Conservation (phyloP, 2,888 invertebrate species). For the Tyria jacobaeae region DNA sequence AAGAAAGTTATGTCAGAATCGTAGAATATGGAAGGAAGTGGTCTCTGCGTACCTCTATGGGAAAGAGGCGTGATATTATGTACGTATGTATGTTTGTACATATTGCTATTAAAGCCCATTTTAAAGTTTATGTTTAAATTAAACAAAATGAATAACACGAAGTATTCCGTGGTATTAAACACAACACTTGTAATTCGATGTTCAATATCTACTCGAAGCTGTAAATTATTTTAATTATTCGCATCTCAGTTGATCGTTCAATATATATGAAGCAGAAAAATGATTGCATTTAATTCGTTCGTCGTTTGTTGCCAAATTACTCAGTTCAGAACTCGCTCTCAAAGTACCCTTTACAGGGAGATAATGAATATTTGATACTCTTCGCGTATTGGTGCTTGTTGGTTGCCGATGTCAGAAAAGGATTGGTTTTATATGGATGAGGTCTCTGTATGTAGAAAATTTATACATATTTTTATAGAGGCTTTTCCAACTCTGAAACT, state of each 20-base stretch:
- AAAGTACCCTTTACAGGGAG: slow-evolving; percentile 68
- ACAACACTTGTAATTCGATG: neutral
- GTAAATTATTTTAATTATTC: slow-evolving; percentile 26
- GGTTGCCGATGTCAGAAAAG: slow-evolving; percentile 36
- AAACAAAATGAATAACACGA: neutral
- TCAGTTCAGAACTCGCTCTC: slow-evolving; percentile 51
- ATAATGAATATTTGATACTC: slow-evolving; percentile 83
- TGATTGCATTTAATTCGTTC: slow-evolving; percentile 61
- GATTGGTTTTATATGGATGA: slow-evolving; percentile 8
- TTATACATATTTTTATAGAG: neutral
- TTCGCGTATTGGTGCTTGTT: slow-evolving; percentile 68
- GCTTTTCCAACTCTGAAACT: neutral
- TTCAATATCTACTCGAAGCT: slow-evolving; percentile 11
- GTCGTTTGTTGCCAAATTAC: slow-evolving; percentile 68
- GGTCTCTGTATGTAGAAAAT: neutral
- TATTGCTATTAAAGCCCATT: no score
- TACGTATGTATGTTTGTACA: no score
- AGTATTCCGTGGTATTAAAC: neutral
- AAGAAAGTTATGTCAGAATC: no score
- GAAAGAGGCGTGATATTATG: no score
- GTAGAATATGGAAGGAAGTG: no score
- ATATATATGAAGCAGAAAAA: slow-evolving; percentile 39
- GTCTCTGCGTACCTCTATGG: no score
- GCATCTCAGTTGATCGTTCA: slow-evolving; percentile 33
- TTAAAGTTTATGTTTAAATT: no score